A percentile compares a stretch with the other conserved stretches of the same genome.
Evolutionary conservation across 2,797 vertebrate genomes (phyloP).

Genomic region (Liasis olivaceus): DNA sequence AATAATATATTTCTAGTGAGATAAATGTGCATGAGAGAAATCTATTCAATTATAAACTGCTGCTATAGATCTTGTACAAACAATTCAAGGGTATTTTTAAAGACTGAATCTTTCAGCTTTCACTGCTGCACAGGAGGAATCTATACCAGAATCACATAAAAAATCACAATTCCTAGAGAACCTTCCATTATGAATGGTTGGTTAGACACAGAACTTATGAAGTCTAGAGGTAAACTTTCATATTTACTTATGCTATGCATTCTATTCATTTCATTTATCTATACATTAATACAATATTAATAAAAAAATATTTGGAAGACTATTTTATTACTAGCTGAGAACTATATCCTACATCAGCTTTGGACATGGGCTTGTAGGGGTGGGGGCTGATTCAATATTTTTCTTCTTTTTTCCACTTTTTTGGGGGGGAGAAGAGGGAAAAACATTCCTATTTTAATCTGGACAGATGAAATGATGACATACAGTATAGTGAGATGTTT

Average conservation of each 20-base stretch:
- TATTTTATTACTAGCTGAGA: neutral
- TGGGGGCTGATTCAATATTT: neutral
- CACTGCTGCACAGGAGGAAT: neutral
- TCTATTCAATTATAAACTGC: conserved; percentile 7
- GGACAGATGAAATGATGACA: neutral
- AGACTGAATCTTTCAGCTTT: neutral
- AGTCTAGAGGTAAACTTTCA: neutral
- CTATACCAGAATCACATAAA: neutral
- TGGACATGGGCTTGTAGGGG: too few relatives aligned
- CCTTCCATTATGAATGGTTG: neutral
- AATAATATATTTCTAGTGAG: conserved; percentile 18
- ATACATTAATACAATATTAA: neutral
- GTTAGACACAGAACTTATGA: neutral
- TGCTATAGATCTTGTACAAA: neutral
- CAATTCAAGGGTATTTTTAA: neutral
- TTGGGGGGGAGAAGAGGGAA: neutral
- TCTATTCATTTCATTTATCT: neutral
- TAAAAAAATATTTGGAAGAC: neutral
- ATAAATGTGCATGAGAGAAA: conserved; percentile 24
- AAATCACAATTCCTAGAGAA: neutral
- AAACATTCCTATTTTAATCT: neutral
- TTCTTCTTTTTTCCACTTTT: neutral
- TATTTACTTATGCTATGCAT: neutral
- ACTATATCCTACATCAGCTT: neutral
- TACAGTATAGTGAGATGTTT: neutral